Percentiles rank a stretch among this genome's conserved stretches.
Evolutionary conservation across 2,113 vertebrate species (phyloP).

Genomic region (Pristiophorus japonicus): DNA sequence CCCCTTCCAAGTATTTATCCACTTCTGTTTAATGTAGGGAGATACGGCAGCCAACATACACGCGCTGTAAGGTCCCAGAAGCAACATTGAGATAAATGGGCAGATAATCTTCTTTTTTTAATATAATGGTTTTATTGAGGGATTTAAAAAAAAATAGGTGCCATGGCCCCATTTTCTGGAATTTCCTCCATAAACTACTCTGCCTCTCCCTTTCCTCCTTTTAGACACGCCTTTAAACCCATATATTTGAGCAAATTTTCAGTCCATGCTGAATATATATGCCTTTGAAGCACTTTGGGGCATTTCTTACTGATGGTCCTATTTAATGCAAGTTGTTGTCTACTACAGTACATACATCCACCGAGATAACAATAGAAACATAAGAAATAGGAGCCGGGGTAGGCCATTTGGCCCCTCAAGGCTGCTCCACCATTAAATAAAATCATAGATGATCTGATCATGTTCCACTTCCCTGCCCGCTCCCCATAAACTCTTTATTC

Average conservation of each 20-base stretch:
- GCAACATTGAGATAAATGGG: background rate
- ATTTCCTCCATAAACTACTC: background rate
- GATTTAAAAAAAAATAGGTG: background rate
- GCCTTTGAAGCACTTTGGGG: background rate
- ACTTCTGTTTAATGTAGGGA: background rate
- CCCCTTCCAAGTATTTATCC: background rate
- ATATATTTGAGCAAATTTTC: background rate
- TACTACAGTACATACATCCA: background rate
- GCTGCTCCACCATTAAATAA: no score
- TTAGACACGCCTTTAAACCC: background rate
- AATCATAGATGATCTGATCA: no score
- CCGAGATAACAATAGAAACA: background rate
- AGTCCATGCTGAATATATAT: background rate
- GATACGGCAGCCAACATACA: background rate
- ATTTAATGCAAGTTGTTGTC: background rate
- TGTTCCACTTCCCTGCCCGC: no score
- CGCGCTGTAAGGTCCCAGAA: background rate
- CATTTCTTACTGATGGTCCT: background rate
- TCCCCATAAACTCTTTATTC: no score
- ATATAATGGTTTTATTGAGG: background rate
- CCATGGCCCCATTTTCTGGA: background rate
- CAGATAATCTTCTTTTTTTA: background rate
- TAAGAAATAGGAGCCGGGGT: no score
- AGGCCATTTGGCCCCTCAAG: no score
- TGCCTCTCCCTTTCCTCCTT: background rate